Percentiles rank a stretch among this genome's conserved stretches.
phyloP scores from a whole-genome alignment of 2,113 vertebrate genomes.

The Loxodonta africana region DNA sequence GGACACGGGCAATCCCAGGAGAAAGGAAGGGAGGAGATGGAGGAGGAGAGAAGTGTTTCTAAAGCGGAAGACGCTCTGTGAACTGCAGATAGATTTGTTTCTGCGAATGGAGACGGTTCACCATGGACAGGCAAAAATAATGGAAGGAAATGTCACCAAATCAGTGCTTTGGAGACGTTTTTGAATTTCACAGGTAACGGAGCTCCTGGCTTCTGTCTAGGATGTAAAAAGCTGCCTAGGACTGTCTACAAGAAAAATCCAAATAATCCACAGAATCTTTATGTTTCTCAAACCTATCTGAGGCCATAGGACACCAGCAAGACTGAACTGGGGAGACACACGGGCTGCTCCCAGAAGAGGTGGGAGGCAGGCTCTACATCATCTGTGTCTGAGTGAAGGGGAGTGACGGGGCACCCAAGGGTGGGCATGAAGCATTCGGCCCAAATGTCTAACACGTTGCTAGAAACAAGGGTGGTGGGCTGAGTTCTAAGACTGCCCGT shows the following conservation, averaged over 20 bases:
- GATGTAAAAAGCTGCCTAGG: too few species aligned
- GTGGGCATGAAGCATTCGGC: background rate
- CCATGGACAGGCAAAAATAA: rapidly evolving
- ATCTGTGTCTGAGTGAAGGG: rapidly evolving
- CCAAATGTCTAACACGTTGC: too few species aligned
- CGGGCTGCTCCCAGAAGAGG: background rate
- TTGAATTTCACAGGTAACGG: background rate
- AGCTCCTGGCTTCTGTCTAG: background rate
- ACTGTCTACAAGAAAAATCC: background rate
- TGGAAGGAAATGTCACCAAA: rapidly evolving
- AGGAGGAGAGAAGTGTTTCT: too few species aligned
- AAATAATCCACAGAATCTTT: rapidly evolving
- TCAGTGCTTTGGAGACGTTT: rapidly evolving
- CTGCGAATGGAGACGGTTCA: rapidly evolving
- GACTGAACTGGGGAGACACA: too few species aligned
- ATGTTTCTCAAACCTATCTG: too few species aligned
- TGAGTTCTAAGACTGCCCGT: too few species aligned
- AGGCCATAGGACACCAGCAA: background rate
- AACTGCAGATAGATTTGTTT: too few species aligned
- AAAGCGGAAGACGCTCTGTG: too few species aligned
- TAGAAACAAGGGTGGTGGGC: too few species aligned
- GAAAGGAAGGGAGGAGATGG: rapidly evolving
- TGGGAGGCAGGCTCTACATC: background rate
- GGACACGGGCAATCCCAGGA: background rate
- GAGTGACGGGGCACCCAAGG: too few species aligned